Evolutionary conservation across 2,797 vertebrate genomes (phyloP).

Genomic region (Chanos chanos): DNA sequence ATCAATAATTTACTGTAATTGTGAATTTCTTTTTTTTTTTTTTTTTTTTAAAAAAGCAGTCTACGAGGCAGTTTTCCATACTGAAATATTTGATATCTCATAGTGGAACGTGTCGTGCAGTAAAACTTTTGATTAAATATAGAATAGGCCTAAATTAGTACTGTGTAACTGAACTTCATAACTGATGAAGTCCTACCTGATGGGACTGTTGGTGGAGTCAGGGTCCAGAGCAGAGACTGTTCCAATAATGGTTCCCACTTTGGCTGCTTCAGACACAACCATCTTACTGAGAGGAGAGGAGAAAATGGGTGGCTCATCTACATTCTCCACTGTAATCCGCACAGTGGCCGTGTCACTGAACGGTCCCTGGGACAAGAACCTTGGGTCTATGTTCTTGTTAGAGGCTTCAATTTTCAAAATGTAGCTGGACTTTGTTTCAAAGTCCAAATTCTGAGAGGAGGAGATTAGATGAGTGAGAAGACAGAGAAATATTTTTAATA

Average conservation of each 20-base stretch:
- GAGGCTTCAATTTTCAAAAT: slow-evolving; percentile 80
- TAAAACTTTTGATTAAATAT: too few relatives aligned
- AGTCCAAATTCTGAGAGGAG: slow-evolving; percentile 76
- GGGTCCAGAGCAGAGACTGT: slow-evolving; percentile 82
- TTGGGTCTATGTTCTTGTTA: slow-evolving; percentile 77
- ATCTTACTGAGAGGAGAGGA: slow-evolving; percentile 73
- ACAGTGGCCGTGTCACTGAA: slow-evolving; percentile 81
- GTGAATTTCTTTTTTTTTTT: too few relatives aligned
- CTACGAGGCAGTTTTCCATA: too few relatives aligned
- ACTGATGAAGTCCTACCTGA: slow-evolving; percentile 69
- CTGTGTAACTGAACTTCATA: too few relatives aligned
- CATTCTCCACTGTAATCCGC: slow-evolving; percentile 81
- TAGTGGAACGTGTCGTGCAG: too few relatives aligned
- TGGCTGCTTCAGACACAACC: slow-evolving; percentile 82
- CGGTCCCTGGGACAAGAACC: slow-evolving; percentile 76
- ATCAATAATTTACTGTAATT: too few relatives aligned
- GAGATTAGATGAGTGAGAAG: background rate
- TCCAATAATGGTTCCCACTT: slow-evolving; percentile 78
- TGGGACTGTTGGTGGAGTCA: slow-evolving; percentile 79
- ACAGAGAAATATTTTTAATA: too few relatives aligned
- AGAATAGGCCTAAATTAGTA: too few relatives aligned
- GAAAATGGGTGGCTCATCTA: slow-evolving; percentile 82
- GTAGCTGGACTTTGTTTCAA: slow-evolving; percentile 83
- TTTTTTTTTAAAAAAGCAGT: too few relatives aligned
- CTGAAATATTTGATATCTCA: too few relatives aligned